These are phyloP conservation scores for Sinocyclocheilus anophthalmus DNA, from an alignment of 2,113 vertebrate genomes.

Conservation along the genomic window DNA sequence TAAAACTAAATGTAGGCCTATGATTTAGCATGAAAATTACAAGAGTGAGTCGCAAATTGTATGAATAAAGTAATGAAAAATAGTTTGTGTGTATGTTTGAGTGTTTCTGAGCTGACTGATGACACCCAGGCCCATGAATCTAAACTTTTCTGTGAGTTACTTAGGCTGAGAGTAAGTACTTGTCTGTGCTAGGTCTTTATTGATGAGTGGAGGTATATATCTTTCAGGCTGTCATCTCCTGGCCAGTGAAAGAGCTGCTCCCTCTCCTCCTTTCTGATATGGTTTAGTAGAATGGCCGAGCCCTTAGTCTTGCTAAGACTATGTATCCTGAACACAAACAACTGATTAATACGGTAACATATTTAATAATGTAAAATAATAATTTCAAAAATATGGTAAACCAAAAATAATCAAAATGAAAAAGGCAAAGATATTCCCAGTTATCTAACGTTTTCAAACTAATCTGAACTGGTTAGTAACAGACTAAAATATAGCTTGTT, in stretches of 20 bases:
- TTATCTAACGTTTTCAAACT: neutral
- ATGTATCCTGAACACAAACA: neutral
- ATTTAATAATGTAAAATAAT: neutral
- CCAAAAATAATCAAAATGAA: neutral
- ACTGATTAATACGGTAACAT: neutral
- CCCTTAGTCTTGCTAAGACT: neutral
- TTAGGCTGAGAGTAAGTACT: slow-evolving; percentile 87
- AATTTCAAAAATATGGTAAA: neutral
- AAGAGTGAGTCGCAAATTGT: neutral
- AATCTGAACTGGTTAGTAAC: neutral
- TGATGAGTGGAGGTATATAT: slow-evolving; percentile 87
- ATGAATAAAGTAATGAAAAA: neutral
- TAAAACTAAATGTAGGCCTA: neutral
- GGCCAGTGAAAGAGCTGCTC: slow-evolving; percentile 78
- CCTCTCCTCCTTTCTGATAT: slow-evolving; percentile 33
- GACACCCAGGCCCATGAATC: slow-evolving; percentile 80
- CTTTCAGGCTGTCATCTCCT: slow-evolving; percentile 86
- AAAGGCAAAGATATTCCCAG: neutral
- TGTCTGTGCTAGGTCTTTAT: slow-evolving; percentile 81
- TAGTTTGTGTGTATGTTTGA: neutral
- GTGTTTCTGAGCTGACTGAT: slow-evolving; percentile 79
- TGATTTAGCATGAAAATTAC: neutral
- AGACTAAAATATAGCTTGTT: neutral
- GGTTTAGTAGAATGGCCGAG: neutral
- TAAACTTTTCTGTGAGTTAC: slow-evolving; percentile 85